Conservation (phyloP, 30 jellyfish, hydroid and myxozoan genomes). For the Aurelia coerulea region DNA sequence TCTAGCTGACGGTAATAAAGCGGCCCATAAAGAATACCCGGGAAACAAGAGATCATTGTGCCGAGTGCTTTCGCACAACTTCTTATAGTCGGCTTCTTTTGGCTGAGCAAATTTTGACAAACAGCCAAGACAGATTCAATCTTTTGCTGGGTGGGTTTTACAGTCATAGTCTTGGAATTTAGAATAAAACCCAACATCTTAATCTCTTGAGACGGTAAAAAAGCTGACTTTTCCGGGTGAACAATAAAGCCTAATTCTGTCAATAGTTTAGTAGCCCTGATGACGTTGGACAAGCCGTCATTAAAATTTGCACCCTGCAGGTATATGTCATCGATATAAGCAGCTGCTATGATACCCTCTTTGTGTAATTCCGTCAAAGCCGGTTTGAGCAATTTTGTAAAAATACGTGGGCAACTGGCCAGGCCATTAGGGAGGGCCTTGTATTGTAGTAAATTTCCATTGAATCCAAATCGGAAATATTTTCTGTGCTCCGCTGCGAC, state of each 20-base stretch:
- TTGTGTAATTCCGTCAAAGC: conserved; percentile 11
- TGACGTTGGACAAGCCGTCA: neutral
- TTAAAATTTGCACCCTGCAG: neutral
- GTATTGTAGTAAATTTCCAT: neutral
- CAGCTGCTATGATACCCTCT: neutral
- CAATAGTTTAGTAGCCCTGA: conserved; percentile 5
- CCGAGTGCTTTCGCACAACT: neutral
- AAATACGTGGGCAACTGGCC: conserved; percentile 9
- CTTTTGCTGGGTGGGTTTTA: neutral
- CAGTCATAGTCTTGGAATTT: neutral
- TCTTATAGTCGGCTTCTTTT: neutral
- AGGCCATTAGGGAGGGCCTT: conserved; percentile 22
- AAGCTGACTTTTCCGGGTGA: conserved; percentile 21
- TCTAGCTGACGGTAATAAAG: too few species aligned
- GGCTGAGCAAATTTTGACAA: neutral
- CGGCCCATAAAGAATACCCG: too few species aligned
- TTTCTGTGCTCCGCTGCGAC: conserved; percentile 11
- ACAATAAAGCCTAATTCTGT: conserved; percentile 8
- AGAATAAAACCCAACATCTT: conserved; percentile 19
- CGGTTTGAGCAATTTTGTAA: conserved; percentile 44
- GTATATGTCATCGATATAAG: conserved; percentile 13
- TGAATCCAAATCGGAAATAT: conserved; percentile 17
- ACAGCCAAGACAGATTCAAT: neutral
- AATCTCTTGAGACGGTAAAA: neutral
- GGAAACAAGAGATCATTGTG: neutral